Evolutionary conservation across 1,140 invertebrate genomes (phyloP).

Genomic region (Cryptotermes secundus): DNA sequence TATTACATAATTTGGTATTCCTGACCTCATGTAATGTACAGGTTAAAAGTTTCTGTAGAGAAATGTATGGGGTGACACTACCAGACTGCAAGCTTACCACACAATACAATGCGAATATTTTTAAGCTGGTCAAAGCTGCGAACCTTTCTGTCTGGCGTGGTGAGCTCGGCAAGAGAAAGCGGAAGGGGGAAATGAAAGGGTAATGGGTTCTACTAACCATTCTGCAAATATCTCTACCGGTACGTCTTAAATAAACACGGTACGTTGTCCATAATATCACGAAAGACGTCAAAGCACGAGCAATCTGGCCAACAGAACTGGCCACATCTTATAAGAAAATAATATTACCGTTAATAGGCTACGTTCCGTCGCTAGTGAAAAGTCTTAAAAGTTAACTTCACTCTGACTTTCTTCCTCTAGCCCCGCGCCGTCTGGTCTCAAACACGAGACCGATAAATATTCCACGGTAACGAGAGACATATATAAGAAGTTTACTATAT

Average conservation of each 20-base stretch:
- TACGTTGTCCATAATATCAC: background rate
- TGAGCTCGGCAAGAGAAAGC: background rate
- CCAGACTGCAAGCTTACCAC: background rate
- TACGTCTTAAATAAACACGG: no score
- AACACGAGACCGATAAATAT: background rate
- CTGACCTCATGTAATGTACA: no score
- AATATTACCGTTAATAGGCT: background rate
- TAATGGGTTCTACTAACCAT: background rate
- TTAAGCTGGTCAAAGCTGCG: background rate
- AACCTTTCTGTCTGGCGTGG: background rate
- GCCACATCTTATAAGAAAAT: background rate
- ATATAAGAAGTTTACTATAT: no score
- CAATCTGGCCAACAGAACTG: background rate
- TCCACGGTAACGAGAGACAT: background rate
- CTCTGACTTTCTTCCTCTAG: background rate
- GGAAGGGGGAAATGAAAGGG: background rate
- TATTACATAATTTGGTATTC: no score
- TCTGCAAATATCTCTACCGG: background rate
- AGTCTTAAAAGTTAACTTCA: background rate
- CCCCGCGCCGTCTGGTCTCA: background rate
- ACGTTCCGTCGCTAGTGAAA: background rate
- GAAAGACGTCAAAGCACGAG: background rate
- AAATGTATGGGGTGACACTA: no score
- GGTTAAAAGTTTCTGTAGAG: no score
- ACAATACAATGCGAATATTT: background rate